Base-by-base conservation (phyloP, 2,888 invertebrate genomes). In the Keiferia lycopersicella region DNA sequence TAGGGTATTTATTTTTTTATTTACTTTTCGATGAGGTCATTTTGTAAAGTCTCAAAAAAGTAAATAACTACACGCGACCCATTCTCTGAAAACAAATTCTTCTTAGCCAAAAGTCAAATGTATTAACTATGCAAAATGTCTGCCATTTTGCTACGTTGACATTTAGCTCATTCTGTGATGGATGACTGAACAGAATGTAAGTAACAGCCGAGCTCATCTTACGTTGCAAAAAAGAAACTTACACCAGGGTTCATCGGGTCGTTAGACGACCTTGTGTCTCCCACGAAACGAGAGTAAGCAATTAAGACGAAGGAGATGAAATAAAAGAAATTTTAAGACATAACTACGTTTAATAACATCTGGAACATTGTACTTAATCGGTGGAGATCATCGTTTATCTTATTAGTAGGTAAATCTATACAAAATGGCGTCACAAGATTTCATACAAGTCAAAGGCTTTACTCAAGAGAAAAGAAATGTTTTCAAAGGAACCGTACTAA, bases 301-400 rank as follows among this genome's bases (percentile, higher is more conserved):
- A 26, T n/a, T n/a, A 26, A 41, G 3, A 34, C 14, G 10, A 14
- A 58, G 16, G 38, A 1, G 3, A 30, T 4, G 48, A 64, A 67
- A 65, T 65, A 61, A 70, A 70, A 71, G 53, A 39, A 56, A 11
- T 18, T 16, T 26, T 34, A 18, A 65, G 76, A 75, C 72, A 64
- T 76, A 72, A 73, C 77, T 81, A 80, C 76, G 66, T 65, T 65
- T 65, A 62, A 62, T 65, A 59, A 63, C 64, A 67, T 64, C 45
- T 57, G 57, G 30, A 63, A 63, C 30, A 45, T 63, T 63, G 63
- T 63, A 63, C 63, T 63, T 38, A 58, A 14, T 58, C 39, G 38
- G 58, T 7, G 58, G 58, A 58, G 58, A 58, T 39, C 56, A 26
- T 53, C 12, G 0, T 30, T 26, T 12, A n/a, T 14, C 30, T 22